Evolutionary conservation across 2,888 invertebrate species (phyloP).

Genomic region (Noctua comes): DNA sequence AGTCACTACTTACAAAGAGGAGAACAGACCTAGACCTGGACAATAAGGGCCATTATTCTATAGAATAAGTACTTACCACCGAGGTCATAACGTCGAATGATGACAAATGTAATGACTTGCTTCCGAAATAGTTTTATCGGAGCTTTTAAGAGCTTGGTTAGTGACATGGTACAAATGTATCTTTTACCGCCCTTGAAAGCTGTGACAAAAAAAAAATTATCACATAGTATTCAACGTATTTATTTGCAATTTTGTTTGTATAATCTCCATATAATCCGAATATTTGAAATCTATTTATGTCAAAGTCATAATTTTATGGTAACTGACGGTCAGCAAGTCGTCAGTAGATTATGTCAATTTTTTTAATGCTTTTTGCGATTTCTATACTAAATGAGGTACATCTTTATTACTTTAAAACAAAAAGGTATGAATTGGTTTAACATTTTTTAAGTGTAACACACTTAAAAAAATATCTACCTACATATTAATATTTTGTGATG

Average conservation of each 20-base stretch:
- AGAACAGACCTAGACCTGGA: not conserved
- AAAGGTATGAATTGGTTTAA: not conserved
- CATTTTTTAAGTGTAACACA: too few species aligned
- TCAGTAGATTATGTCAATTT: too few species aligned
- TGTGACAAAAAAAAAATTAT: constrained; percentile 4
- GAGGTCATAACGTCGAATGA: constrained; percentile 83
- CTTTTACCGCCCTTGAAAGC: constrained; percentile 44
- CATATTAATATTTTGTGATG: not conserved
- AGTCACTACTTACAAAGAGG: not conserved
- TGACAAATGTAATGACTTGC: constrained; percentile 85
- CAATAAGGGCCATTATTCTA: not conserved
- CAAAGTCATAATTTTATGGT: constrained; percentile 12
- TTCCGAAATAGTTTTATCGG: constrained; percentile 83
- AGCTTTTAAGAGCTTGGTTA: constrained; percentile 81
- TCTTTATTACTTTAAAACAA: not conserved
- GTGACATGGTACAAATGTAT: constrained; percentile 76
- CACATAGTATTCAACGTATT: constrained; percentile 32
- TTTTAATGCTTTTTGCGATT: not conserved
- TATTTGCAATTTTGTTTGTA: constrained; percentile 44
- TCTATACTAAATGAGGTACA: not conserved
- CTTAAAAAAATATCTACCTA: too few species aligned
- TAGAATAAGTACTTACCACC: constrained; percentile 75
- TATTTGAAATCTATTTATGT: constrained; percentile 14
- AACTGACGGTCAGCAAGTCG: not conserved
- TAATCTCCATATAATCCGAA: not conserved